Evolutionary conservation across 2,113 vertebrate species (phyloP).

Genomic region (Hyperopisus bebe): DNA sequence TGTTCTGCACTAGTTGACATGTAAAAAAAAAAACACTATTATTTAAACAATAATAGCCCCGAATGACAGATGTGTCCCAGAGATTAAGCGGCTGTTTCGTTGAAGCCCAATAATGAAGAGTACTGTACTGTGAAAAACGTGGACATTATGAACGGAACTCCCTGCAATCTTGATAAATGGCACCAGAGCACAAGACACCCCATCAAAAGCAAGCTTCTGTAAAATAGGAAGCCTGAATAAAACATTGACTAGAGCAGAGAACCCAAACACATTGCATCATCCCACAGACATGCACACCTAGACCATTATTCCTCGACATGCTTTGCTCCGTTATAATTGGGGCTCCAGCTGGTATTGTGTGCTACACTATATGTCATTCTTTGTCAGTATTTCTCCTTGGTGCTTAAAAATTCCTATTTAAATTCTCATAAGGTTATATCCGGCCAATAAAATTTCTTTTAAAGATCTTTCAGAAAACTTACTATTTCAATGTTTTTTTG

Average conservation of each 20-base stretch:
- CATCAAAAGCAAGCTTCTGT: not conserved
- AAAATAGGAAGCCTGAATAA: not conserved
- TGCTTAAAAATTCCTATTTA: not conserved
- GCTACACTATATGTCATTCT: not conserved
- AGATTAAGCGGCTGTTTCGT: constrained; percentile 32
- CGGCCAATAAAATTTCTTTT: not conserved
- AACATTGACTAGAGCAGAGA: not conserved
- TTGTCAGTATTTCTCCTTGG: not conserved
- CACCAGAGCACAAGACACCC: not conserved
- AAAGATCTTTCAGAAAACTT: not conserved
- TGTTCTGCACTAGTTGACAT: constrained; percentile 30
- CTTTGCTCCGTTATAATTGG: not conserved
- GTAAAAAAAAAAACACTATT: constrained; percentile 38
- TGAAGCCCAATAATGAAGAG: constrained; percentile 24
- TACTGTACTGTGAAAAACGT: not conserved
- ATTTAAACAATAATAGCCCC: constrained; percentile 35
- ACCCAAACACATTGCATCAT: constrained; percentile 10
- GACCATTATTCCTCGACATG: not conserved
- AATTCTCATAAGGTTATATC: constrained; percentile 4
- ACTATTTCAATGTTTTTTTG: not conserved
- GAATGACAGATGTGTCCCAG: constrained; percentile 22
- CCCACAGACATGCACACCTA: not conserved
- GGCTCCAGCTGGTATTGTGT: not conserved
- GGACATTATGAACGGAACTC: constrained; percentile 3
- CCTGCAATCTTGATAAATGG: not conserved